phyloP scores from a whole-genome alignment of 2,888 invertebrate species.

The Amphipyra tragopoginis region DNA sequence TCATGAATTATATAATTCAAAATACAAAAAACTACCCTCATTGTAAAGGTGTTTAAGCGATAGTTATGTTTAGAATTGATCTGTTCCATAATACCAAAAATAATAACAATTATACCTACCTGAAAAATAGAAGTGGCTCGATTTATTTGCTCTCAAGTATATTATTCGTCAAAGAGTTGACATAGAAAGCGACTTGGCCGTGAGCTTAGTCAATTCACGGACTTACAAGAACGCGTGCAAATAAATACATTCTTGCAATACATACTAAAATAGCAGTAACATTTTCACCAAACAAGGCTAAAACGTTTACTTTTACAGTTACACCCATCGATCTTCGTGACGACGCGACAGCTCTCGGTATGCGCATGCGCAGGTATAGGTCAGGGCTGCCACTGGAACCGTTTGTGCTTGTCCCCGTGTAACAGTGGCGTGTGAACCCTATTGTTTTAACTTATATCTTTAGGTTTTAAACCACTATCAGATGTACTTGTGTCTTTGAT shows the following conservation, averaged over 20 bases:
- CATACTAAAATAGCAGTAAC: conserved; percentile 4
- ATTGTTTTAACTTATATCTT: conserved; percentile 56
- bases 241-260: conserved; percentile 15
- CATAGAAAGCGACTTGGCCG: neutral
- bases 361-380: conserved; percentile 56
- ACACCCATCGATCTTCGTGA: conserved; percentile 23
- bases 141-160: no score
- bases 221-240: neutral
- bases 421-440: conserved; percentile 68
- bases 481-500: conserved; percentile 37
- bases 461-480: conserved; percentile 38
- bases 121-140: no score
- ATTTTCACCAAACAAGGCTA: conserved; percentile 35
- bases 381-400: conserved; percentile 63
- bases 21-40: no score
- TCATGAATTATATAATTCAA: no score
- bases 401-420: conserved; percentile 44
- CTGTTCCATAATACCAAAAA: no score
- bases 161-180: no score
- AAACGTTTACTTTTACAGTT: conserved; percentile 30
- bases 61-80: no score
- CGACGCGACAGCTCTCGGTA: conserved; percentile 28
- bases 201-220: neutral
- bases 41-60: no score
- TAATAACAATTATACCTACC: no score